Evolutionary conservation across 2,888 invertebrate genomes (phyloP).

Genomic region (Schizotus pectinicornis): DNA sequence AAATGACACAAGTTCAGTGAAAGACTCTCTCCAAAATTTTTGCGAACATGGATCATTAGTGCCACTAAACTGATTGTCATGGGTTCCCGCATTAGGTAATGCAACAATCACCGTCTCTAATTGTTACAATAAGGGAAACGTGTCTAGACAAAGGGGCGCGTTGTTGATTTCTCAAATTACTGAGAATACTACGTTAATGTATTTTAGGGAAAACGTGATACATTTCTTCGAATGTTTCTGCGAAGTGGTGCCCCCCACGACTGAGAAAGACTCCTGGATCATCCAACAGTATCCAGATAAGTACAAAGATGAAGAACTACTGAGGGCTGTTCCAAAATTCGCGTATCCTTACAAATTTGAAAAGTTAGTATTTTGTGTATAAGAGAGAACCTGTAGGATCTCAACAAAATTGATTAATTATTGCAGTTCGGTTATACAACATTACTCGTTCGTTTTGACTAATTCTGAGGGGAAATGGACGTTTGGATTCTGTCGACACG

Average conservation of each 20-base stretch:
- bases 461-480: conserved; percentile 95
- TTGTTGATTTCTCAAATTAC: background rate
- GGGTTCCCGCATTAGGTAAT: conserved; percentile 63
- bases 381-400: conserved; percentile 10
- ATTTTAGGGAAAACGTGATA: conserved; percentile 77
- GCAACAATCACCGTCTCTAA: conserved; percentile 13
- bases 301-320: conserved; percentile 82
- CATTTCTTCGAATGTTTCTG: conserved; percentile 84
- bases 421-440: conserved; percentile 81
- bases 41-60: conserved; percentile 12
- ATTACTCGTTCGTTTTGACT: conserved; percentile 96
- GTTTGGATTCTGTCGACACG: conserved; percentile 96
- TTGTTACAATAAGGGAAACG: background rate
- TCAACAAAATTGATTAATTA: too few species aligned
- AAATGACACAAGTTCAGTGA: conserved; percentile 28
- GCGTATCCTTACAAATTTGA: conserved; percentile 85
- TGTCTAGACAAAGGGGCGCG: background rate
- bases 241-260: conserved; percentile 75
- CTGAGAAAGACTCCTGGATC: conserved; percentile 72
- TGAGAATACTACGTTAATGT: conserved; percentile 3
- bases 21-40: background rate
- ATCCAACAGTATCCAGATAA: conserved; percentile 84
- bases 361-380: conserved; percentile 70
- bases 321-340: conserved; percentile 89
- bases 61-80: conserved; percentile 44